These are phyloP conservation scores for Pelmatolapia mariae DNA, from an alignment of 2,113 vertebrate genomes.

Conservation along the genomic window DNA sequence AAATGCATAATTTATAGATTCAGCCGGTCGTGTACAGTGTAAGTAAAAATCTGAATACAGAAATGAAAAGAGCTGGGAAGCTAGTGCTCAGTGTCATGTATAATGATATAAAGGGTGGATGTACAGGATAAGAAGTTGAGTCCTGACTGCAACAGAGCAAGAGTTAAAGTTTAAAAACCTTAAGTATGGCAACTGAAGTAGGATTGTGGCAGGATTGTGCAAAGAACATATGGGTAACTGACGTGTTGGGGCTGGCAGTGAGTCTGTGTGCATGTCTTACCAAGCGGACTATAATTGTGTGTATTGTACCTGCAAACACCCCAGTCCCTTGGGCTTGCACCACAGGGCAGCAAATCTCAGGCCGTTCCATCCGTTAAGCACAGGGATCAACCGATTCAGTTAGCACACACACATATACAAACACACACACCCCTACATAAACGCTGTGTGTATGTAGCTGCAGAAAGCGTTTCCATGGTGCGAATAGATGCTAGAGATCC, in stretches of 20 bases:
- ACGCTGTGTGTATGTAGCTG: not conserved
- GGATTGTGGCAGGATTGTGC: not conserved
- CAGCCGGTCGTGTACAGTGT: not conserved
- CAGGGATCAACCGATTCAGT: not conserved
- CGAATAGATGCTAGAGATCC: not conserved
- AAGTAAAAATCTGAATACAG: not conserved
- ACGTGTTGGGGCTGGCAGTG: not conserved
- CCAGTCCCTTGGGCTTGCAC: not conserved
- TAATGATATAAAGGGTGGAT: not conserved
- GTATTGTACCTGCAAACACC: not conserved
- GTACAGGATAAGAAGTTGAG: not conserved
- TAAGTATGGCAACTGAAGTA: not conserved
- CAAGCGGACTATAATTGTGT: not conserved
- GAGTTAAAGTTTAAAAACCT: not conserved
- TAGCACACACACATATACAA: not conserved
- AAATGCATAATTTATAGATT: not conserved
- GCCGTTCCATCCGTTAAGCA: constrained; percentile 5
- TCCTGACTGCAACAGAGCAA: not conserved
- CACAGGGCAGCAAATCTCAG: constrained; percentile 1
- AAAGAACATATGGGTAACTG: not conserved
- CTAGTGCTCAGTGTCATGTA: not conserved
- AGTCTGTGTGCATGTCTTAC: not conserved
- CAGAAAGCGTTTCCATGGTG: not conserved
- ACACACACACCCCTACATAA: not conserved
- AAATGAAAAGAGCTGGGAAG: not conserved